Percentiles rank a stretch among this genome's conserved stretches.
Evolutionary conservation across 2,113 vertebrate genomes (phyloP).

Genomic region (Acrocephalus kingi): DNA sequence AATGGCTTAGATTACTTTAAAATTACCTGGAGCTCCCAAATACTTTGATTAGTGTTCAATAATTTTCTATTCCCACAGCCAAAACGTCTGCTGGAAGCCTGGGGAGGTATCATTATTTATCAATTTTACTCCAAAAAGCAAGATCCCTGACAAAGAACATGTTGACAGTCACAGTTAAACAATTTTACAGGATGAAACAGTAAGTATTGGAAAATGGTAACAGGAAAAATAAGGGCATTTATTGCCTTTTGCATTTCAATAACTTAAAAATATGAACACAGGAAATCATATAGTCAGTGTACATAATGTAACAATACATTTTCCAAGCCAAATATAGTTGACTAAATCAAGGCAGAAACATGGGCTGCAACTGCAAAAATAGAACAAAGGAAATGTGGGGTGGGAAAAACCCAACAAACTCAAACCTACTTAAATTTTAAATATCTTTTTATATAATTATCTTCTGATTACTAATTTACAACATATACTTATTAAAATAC

Average conservation of each 20-base stretch:
- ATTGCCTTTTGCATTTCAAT: not conserved
- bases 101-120: not conserved
- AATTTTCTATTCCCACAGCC: not conserved
- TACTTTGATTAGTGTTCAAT: not conserved
- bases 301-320: not conserved
- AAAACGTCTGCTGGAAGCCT: not conserved
- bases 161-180: not conserved
- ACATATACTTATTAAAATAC: not conserved
- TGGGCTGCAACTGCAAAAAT: slow-evolving; percentile 14
- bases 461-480: not conserved
- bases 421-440: slow-evolving; percentile 21
- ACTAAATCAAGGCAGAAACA: slow-evolving; percentile 38
- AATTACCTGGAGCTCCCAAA: not conserved
- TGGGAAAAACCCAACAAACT: not conserved
- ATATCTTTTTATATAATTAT: not conserved
- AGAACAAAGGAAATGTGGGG: not conserved
- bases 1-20: not conserved
- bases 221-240: not conserved
- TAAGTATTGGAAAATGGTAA: not conserved
- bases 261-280: slow-evolving; percentile 6
- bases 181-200: not conserved
- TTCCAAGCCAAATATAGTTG: slow-evolving; percentile 34
- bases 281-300: not conserved
- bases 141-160: not conserved
- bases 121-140: not conserved